These are phyloP conservation scores for Achatina immaculata DNA, from an alignment of 1,140 invertebrate species.

Conservation along the genomic window DNA sequence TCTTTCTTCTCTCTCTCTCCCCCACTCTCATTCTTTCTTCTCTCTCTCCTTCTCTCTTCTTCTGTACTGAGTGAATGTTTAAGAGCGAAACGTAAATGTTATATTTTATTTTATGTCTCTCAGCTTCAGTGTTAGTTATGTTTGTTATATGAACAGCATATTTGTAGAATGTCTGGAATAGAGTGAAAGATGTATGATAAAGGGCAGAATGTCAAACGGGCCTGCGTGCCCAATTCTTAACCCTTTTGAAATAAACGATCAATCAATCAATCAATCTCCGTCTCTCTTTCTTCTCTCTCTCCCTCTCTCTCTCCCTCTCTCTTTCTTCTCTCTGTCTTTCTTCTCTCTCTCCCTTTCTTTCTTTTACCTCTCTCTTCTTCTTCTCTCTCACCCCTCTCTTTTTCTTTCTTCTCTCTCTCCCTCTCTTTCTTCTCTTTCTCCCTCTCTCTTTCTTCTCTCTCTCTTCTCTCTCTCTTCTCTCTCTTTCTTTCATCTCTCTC, in stretches of 20 bases:
- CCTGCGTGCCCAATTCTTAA: no score
- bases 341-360: not conserved
- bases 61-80: no score
- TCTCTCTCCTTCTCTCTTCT: not conserved
- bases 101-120: no score
- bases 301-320: conserved; percentile 15
- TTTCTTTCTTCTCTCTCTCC: not conserved
- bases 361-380: conserved; percentile 5
- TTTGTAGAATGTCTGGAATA: no score
- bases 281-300: not conserved
- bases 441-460: conserved; percentile 18
- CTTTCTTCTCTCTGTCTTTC: conserved; percentile 7
- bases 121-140: no score
- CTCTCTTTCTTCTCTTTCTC: not conserved
- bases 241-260: no score
- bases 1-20: not conserved
- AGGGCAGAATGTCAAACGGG: no score
- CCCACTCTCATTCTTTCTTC: conserved; percentile 2
- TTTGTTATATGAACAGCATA: no score
- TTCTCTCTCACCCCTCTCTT: not conserved
- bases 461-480: not conserved
- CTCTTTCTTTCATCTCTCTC: no score
- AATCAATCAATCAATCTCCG: no score
- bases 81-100: no score
- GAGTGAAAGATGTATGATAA: no score